phyloP scores from a whole-genome alignment of 2,888 invertebrate genomes.

The Limnephilus auricula region DNA sequence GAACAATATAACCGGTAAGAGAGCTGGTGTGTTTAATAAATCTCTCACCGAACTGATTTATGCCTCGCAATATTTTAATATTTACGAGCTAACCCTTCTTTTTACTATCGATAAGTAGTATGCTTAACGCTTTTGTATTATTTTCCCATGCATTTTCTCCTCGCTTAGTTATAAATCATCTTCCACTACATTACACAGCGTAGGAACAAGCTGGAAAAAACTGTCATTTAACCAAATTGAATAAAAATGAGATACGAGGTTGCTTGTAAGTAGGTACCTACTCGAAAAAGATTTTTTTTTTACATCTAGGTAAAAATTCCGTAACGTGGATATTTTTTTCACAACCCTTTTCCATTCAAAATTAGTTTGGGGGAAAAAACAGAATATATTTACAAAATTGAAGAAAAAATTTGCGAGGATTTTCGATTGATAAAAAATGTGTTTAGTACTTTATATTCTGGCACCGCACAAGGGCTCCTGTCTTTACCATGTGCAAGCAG shows the following conservation, averaged over 20 bases:
- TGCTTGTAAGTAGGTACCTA: not conserved
- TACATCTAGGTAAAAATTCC: not conserved
- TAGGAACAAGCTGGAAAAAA: not conserved
- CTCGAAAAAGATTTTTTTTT: not conserved
- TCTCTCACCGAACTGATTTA: too few species aligned
- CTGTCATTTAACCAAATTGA: not conserved
- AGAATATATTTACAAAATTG: not conserved
- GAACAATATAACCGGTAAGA: too few species aligned
- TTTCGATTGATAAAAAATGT: not conserved
- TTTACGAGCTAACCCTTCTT: not conserved
- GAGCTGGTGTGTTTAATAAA: too few species aligned
- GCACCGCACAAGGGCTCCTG: too few species aligned
- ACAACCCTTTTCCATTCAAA: not conserved
- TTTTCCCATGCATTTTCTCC: not conserved
- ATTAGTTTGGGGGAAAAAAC: not conserved
- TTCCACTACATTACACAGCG: not conserved
- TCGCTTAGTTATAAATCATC: not conserved
- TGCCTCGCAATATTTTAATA: not conserved
- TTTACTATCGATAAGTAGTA: not conserved
- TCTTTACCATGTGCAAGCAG: too few species aligned
- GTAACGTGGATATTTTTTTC: not conserved
- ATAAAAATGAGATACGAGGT: conserved; percentile 2
- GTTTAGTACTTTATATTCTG: too few species aligned
- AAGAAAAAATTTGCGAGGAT: not conserved
- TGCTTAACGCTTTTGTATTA: not conserved